Conservation (phyloP, 2,113 vertebrate species). For the Alces alces region DNA sequence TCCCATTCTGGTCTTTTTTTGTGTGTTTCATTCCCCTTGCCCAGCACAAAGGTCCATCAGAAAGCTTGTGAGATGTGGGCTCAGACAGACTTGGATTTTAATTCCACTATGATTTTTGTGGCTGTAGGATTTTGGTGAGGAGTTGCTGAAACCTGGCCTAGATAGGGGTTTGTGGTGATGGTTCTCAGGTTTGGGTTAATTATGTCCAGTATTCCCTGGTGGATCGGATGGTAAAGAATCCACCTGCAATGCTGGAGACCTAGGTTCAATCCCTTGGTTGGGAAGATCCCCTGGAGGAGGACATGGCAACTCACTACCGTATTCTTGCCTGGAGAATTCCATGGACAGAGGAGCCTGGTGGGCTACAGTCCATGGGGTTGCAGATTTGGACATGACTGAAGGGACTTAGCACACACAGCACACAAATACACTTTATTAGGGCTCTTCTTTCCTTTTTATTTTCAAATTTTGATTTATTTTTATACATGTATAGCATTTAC, state of each 20-base stretch:
- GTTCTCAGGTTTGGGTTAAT: not conserved
- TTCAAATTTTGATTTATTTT: not conserved
- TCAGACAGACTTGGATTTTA: not conserved
- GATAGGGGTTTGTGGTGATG: accelerated
- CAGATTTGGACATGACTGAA: not conserved
- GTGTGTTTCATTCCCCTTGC: not conserved
- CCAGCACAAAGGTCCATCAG: not conserved
- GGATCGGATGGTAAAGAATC: not conserved
- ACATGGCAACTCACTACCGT: not conserved
- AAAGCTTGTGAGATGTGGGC: not conserved
- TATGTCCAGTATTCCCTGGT: not conserved
- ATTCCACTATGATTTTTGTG: not conserved
- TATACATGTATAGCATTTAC: not conserved
- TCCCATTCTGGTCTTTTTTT: not conserved
- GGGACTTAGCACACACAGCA: not conserved
- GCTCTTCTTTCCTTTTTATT: not conserved
- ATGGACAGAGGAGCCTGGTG: not conserved
- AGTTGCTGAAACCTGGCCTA: not conserved
- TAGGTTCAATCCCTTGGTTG: not conserved
- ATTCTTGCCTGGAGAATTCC: not conserved
- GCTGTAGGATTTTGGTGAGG: not conserved
- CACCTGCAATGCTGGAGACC: not conserved
- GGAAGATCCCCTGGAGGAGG: not conserved
- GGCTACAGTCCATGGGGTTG: accelerated
- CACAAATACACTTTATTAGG: not conserved